Base-by-base conservation (phyloP, 1,140 invertebrate species). In the Centruroides sculpturatus region DNA sequence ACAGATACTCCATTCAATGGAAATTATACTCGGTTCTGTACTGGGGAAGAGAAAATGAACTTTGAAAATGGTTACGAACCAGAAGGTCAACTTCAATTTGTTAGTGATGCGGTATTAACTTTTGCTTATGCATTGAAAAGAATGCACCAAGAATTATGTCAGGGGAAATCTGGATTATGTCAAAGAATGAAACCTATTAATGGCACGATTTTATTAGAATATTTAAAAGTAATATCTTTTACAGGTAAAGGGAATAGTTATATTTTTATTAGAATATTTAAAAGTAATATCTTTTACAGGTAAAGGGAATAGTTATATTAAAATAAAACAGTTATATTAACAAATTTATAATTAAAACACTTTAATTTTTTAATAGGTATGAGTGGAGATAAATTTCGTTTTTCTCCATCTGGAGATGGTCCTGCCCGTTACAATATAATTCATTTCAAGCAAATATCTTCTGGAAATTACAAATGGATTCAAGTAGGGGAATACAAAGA, bases 351-450 rank as follows among this genome's bases (percentile, higher is more conserved):
- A 23, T 23, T 23, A 23, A 23, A 23, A 23, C 23, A 23, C 2
- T 71, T 86, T 85, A 48, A 93, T 89, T 23, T 23, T 23, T 23
- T 23, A 23, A 23, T 23, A 79, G 90, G 90, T 70, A 75, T 95
- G 23, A 91, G 86, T 64, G 87, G 87, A 7, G 88, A 92, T 71
- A 79, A 85, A 67, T 95, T 96, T 73, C 82, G 83, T 63, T 96
- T 95, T 73, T 52, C 34, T 3, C 87, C 92, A 72, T 75, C 71
- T 9, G 89, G 90, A 2, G 92, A 96, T 69, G 92, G 90, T 1
- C 91, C 92, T 1, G 88, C 90, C 0, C 79, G 91, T 5, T 96
- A 96, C 76, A 90, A 93, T 69, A 93, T 95, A 61, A 85, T 94
- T 54, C 92, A 95, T 72, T 96, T 93, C 78, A 90, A 91, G 70